These are phyloP conservation scores for Caenorhabditis tropicalis DNA, from an alignment of 1,140 invertebrate species.

Conservation along the genomic window DNA sequence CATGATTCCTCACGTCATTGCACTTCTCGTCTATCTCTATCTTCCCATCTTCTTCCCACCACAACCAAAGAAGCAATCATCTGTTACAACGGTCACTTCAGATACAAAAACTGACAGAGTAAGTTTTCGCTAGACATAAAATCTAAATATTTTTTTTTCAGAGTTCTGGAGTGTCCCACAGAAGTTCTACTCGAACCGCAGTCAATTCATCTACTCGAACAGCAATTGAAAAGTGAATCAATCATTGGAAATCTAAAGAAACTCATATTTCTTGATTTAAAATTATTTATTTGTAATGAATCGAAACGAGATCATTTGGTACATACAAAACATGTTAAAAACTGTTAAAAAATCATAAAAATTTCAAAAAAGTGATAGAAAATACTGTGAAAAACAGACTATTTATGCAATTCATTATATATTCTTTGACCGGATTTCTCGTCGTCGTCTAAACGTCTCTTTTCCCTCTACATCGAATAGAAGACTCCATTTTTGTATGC, in stretches of 20 bases:
- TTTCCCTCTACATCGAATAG: conserved; percentile 31
- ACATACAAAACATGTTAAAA: neutral
- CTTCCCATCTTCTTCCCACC: neutral
- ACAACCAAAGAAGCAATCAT: neutral
- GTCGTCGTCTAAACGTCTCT: neutral
- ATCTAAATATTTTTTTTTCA: neutral
- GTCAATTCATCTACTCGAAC: neutral
- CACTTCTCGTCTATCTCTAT: neutral
- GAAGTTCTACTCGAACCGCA: neutral
- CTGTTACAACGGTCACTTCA: neutral
- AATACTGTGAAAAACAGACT: neutral
- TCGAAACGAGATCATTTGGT: neutral
- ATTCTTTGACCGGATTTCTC: neutral
- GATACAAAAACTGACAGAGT: neutral
- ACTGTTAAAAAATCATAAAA: neutral
- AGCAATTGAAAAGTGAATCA: neutral
- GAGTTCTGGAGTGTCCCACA: neutral
- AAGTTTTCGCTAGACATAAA: neutral
- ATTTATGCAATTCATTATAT: neutral
- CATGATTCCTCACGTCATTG: conserved; percentile 1
- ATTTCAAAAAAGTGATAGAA: neutral
- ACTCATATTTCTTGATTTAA: neutral
- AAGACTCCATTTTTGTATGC: conserved; percentile 50
- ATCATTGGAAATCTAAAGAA: neutral
- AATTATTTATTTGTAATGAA: neutral